Percentiles rank a stretch among this genome's conserved stretches.
These are phyloP conservation scores for Zosterops japonicus DNA, from an alignment of 2,113 vertebrate species.

Conservation along the genomic window DNA sequence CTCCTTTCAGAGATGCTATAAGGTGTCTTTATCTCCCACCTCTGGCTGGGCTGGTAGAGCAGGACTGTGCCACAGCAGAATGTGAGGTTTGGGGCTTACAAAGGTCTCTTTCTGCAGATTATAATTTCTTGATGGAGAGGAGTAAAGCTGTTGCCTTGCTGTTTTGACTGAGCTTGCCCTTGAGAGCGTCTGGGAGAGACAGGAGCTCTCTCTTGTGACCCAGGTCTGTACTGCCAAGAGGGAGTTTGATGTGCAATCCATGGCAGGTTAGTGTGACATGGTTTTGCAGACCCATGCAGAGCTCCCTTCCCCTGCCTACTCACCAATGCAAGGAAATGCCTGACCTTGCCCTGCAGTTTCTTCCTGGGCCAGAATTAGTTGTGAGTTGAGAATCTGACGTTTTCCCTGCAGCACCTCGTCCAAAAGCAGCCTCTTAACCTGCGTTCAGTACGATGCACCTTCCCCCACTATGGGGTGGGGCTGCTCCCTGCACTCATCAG, in stretches of 20 bases:
- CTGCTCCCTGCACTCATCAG: neutral
- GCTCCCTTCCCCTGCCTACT: neutral
- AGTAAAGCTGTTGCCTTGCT: neutral
- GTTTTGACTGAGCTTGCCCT: neutral
- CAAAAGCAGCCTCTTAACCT: neutral
- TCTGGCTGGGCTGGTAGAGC: neutral
- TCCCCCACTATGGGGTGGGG: accelerated
- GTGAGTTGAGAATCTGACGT: neutral
- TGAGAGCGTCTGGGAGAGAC: neutral
- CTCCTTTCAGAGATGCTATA: neutral
- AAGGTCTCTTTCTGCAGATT: neutral
- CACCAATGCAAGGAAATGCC: neutral
- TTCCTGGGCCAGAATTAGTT: neutral
- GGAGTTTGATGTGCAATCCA: neutral
- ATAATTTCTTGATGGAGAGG: neutral
- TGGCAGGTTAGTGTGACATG: neutral
- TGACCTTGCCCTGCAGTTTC: neutral
- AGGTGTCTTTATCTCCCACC: neutral
- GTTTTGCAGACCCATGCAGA: neutral
- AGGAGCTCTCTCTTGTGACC: neutral
- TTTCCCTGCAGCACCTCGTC: neutral
- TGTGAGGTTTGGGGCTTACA: neutral
- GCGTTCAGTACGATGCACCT: neutral
- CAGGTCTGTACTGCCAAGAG: neutral
- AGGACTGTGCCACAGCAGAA: neutral